Conservation (phyloP, 2,113 vertebrate species). For the Chionis minor region DNA sequence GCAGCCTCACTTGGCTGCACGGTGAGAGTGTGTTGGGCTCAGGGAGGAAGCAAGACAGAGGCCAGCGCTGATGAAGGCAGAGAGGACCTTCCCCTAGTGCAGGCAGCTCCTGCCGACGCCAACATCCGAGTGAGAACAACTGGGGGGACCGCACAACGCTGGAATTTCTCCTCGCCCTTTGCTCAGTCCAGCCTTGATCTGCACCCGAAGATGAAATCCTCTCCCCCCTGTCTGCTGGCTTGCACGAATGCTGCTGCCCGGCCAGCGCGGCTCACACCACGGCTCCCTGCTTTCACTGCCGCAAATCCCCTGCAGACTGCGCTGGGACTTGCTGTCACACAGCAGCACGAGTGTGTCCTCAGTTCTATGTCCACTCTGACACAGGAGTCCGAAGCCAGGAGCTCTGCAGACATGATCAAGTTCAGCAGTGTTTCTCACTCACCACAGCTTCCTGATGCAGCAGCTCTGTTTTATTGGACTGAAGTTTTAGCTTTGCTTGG, state of each 20-base stretch:
- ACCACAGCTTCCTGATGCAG: not conserved
- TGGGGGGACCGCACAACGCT: not conserved
- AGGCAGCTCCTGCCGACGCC: not conserved
- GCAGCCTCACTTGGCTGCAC: not conserved
- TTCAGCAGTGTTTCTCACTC: not conserved
- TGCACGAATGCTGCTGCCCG: not conserved
- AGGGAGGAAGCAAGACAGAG: not conserved
- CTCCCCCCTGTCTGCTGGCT: too few relatives aligned
- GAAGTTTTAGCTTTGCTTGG: not conserved
- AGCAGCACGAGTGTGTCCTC: not conserved
- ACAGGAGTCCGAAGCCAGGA: not conserved
- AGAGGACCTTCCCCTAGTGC: not conserved
- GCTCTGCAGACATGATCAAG: not conserved
- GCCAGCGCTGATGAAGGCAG: not conserved
- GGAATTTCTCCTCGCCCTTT: not conserved
- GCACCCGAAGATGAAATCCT: not conserved
- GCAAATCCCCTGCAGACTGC: not conserved
- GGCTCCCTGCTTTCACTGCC: not conserved
- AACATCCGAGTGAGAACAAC: not conserved
- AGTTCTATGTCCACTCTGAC: not conserved
- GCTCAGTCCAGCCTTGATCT: not conserved
- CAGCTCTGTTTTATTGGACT: not conserved
- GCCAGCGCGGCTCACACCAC: not conserved
- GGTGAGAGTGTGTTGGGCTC: fast-evolving
- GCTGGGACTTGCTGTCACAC: not conserved